A percentile compares a stretch with the other conserved stretches of the same genome.
These are phyloP conservation scores for Neodiprion virginianus DNA, from an alignment of 1,140 invertebrate species.

Conservation along the genomic window DNA sequence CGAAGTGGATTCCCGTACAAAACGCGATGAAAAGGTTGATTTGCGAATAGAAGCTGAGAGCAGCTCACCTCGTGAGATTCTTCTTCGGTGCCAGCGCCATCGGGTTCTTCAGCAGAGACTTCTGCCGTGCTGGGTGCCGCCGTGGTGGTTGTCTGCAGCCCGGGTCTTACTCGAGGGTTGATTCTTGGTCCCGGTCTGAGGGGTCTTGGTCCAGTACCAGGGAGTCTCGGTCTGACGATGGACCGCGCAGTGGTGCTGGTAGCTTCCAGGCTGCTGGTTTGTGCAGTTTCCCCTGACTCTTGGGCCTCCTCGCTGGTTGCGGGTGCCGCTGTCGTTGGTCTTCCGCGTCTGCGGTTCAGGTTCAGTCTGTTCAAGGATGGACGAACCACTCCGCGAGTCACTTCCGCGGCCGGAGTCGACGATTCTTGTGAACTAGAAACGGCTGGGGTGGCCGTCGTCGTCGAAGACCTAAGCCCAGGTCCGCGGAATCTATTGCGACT, in stretches of 20 bases:
- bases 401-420: constrained; percentile 26
- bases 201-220: constrained; percentile 51
- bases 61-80: constrained; percentile 54
- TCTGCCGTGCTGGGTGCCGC: constrained; percentile 40
- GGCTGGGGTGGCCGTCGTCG: constrained; percentile 38
- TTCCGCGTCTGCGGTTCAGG: constrained; percentile 48
- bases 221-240: constrained; percentile 35
- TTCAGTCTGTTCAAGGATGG: constrained; percentile 52
- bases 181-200: constrained; percentile 66
- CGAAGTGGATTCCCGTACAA: too few species aligned
- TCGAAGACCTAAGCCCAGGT: constrained; percentile 38
- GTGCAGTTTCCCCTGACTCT: constrained; percentile 31
- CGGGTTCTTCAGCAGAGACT: constrained; percentile 56
- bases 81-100: constrained; percentile 59
- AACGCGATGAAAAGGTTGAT: too few species aligned
- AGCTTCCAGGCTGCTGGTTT: constrained; percentile 32
- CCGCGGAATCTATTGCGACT: constrained; percentile 49
- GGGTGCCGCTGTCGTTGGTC: constrained; percentile 42
- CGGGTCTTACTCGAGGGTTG: constrained; percentile 62
- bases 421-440: constrained; percentile 23
- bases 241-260: constrained; percentile 25
- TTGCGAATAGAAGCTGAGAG: too few species aligned
- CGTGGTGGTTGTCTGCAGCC: constrained; percentile 56
- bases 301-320: constrained; percentile 43
- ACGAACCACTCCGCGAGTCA: constrained; percentile 40